Base-by-base conservation (phyloP, 2,888 invertebrate species). In the Micropterix aruncella region DNA sequence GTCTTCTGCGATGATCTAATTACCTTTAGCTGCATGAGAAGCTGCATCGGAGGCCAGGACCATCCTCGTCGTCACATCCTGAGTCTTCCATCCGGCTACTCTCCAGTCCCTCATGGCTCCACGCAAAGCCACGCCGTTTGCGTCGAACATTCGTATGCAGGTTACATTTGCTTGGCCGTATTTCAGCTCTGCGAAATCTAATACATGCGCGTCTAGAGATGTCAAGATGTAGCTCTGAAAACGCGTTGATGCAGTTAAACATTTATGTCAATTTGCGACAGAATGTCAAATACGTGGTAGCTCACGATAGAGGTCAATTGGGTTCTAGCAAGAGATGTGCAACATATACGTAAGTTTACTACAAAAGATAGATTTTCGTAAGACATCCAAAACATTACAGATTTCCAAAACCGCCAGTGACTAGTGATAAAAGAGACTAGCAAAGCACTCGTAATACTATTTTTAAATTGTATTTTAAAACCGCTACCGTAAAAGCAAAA, bases 81-180 rank as follows among this genome's bases (percentile, higher is more conserved):
- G 47, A 18, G 60, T 57, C 46, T 57, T 56, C 3, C 57, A 40
- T 37, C 52, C 49, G 2, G 48, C 48, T 12, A 46, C 54, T 55
- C 65, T 63, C 71, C 71, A 72, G 46, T 75, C 74, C 14, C 65
- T 61, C 42, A 73, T 61, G 48, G 72, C 70, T 27, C 66, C 64
- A 38, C 59, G 60, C 7, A 75, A 66, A 50, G 69, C 66, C 3
- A 66, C 62, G 48, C 69, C 70, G 0, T 70, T 65, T 37, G 77
- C 75, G 55, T 83, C 77, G 16, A 84, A 68, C 47, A 85, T 65
- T 50, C 80, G 67, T 46, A 84, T 66, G 17, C 80, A 79, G 2
- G 83, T 81, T 2, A 86, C 80, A 54, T 83, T 84, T 1, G 82
- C 77, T 37, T 75, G 64, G 2, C 75, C 74, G 50, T 77, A 70